Conservation (phyloP, 37 sponge, comb jelly and placozoan species). For the Petrosia ficiformis region DNA sequence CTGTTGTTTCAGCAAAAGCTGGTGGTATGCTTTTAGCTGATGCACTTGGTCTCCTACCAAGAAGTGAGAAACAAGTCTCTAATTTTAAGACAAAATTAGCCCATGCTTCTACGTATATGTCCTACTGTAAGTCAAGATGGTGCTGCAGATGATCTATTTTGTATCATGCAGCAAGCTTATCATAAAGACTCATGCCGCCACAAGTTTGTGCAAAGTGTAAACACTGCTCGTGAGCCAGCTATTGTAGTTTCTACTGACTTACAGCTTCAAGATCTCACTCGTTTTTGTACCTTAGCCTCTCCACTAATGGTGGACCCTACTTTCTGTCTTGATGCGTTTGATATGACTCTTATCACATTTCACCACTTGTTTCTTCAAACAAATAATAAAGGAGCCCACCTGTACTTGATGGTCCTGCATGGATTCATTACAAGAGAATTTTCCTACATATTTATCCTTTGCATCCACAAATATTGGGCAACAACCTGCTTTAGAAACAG, state of each 20-base stretch:
- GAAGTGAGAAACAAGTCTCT: conserved; percentile 43
- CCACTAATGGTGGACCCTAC: conserved; percentile 56
- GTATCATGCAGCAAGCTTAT: conserved; percentile 44
- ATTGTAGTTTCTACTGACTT: conserved; percentile 37
- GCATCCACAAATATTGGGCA: conserved; percentile 43
- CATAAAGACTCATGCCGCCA: conserved; percentile 24
- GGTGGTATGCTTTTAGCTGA: conserved; percentile 40
- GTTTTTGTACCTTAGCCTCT: conserved; percentile 42
- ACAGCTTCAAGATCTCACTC: conserved; percentile 34
- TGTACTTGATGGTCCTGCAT: conserved; percentile 36
- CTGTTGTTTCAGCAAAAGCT: conserved; percentile 9
- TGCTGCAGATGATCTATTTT: conserved; percentile 37
- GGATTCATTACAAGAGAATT: conserved; percentile 42
- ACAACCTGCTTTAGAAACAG: conserved; percentile 22
- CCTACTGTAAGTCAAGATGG: too few relatives aligned
- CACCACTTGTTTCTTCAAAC: conserved; percentile 36
- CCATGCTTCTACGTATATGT: too few relatives aligned
- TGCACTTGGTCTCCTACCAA: conserved; percentile 43
- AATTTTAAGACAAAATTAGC: conserved; percentile 22
- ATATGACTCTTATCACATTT: conserved; percentile 44
- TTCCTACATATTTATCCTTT: conserved; percentile 39
- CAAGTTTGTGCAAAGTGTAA: conserved; percentile 31
- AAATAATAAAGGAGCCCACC: conserved; percentile 17
- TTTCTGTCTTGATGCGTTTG: conserved; percentile 52
- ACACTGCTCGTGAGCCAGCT: conserved; percentile 49